Evolutionary conservation across 2,113 vertebrate genomes (phyloP).

Genomic region (Chloroceryle aenea): DNA sequence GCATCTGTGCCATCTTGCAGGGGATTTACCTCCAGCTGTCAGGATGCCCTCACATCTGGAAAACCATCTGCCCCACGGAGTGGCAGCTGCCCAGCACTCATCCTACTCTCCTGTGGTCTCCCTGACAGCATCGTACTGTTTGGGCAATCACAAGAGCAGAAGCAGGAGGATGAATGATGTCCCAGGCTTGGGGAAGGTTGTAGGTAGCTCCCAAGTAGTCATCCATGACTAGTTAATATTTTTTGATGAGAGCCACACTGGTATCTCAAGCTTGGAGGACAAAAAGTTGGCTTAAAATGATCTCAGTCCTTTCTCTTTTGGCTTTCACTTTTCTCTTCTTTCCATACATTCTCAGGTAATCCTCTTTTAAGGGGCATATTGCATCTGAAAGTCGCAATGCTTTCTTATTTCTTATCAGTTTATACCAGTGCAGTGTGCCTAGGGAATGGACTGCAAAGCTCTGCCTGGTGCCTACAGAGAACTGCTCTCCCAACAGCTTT

Average conservation of each 20-base stretch:
- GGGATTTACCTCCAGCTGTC: background rate
- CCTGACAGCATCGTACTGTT: background rate
- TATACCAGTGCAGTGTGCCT: background rate
- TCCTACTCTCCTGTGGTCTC: background rate
- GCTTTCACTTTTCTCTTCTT: background rate
- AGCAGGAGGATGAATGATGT: background rate
- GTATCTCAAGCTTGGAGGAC: background rate
- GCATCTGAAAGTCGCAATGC: background rate
- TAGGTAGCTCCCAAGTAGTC: background rate
- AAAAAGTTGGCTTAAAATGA: background rate
- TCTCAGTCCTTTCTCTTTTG: background rate
- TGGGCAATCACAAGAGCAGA: background rate
- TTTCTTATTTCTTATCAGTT: background rate
- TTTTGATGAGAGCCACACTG: background rate
- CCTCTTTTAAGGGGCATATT: background rate
- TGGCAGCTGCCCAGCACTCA: background rate
- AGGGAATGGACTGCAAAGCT: background rate
- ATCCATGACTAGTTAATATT: background rate
- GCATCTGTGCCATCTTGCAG: background rate
- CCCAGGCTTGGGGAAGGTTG: background rate
- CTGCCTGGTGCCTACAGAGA: background rate
- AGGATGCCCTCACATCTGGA: background rate
- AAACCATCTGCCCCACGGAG: background rate
- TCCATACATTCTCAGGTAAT: background rate
- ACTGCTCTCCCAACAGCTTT: background rate